Evolutionary conservation across 2,113 vertebrate species (phyloP), one percentile per base, ranked within the genome.

Genomic region (Bufo bufo): DNA sequence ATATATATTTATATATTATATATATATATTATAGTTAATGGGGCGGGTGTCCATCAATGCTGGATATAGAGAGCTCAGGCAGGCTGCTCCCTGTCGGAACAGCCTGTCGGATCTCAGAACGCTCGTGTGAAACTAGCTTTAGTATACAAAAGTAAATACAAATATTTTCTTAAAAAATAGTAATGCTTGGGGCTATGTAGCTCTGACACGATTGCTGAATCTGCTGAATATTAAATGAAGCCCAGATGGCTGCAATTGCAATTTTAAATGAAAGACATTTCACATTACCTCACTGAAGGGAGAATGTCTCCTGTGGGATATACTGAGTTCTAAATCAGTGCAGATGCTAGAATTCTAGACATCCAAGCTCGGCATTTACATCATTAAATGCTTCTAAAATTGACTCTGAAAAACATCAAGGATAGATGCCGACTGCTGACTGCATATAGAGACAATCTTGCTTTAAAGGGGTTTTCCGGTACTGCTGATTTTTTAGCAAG

Each of bases 261-360:
- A 50, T 54, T 4, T 54, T 78, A 54, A 78, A 49, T 78, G 19
- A 54, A 78, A 50, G 49, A 78, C 49, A 52, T 52, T 78, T 19
- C 47, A 54, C 54, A 78, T 78, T 54, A 54, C 54, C 77, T 78
- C 3, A 54, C 50, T 52, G 14, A 54, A 54, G 50, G 20, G 8
- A 78, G 50, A 78, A 78, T 78, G 47, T 52, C 43, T 78, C 47
- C 49, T 78, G 23, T 20, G 77, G 50, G 77, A 78, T n/a, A 20
- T 52, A 17, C 50, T 17, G 54, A 78, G 43, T 45, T 74, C 45
- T 17, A 74, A 74, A 45, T 43, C 16, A 17, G 3, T 43, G 4
- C 71, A 74, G 71, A 47, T 23, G n/a, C 65, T 66, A 66, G 2
- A 66, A 23, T 66, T 66, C 2, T 23, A 66, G 65, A 66, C 65